Evolutionary conservation across 2,888 invertebrate species (phyloP), one percentile per base, ranked within the genome.

Genomic region (Morinoia aosen): DNA sequence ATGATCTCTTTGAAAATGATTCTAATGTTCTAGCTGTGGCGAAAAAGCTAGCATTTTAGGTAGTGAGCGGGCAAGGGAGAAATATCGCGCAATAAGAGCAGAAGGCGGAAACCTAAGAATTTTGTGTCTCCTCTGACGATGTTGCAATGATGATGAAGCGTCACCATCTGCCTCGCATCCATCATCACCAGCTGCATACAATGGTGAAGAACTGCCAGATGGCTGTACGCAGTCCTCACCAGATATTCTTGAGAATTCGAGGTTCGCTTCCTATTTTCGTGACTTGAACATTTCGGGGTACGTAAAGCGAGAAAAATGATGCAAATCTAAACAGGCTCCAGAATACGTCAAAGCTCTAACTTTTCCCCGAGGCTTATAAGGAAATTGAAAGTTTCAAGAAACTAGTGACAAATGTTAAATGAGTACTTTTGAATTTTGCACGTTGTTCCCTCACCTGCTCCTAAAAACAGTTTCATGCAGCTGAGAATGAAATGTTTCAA

Each of bases 81-180:
- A 88, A 88, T 19, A 90, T 12, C 39, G 90, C 39, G 39, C 93
- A 93, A 93, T 93, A 57, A 93, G 93, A 56, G 90, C 39, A 40
- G 1, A 19, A 12, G 90, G 90, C 57, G 58, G 57, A 58, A 12
- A 93, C 57, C 57, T 12, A 40, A 90, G 57, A 57, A 57, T 57
- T 93, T 56, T 57, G 56, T 57, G 93, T 33, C 56, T 25, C 57
- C 56, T 12, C 25, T 93, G 93, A 93, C 93, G 93, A 93, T 39
- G 56, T n/a, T 48, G 57, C 56, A 48, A 93, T 93, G 56, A 93
- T 93, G 93, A 93, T 48, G 58, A 33, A 93, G 57, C 57, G 93
- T 33, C 93, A 93, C 57, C 56, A 93, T 56, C 56, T 93, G 93
- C 16, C 57, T 33, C 93, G n/a, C 57, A 57, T 93, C n/a, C 93